Evolutionary conservation across 2,797 vertebrate species (phyloP).

Genomic region (Bradypus variegatus): DNA sequence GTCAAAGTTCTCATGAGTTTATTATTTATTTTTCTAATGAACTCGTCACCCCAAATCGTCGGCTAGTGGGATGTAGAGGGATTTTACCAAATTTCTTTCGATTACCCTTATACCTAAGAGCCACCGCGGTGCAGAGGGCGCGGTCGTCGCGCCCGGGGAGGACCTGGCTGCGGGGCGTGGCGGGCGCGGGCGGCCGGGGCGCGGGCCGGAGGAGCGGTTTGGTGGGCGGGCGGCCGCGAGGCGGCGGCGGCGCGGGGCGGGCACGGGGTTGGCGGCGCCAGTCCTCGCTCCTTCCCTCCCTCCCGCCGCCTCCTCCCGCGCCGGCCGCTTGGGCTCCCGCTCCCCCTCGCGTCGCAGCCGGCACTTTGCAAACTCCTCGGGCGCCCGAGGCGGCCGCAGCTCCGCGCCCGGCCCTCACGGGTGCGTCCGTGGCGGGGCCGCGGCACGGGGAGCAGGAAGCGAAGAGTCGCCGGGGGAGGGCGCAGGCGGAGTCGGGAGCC

Average conservation of each 20-base stretch:
- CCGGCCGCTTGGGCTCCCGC: background rate
- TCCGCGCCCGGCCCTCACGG: constrained; percentile 24
- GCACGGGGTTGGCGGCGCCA: constrained; percentile 37
- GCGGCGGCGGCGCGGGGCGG: background rate
- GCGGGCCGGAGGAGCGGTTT: too few species aligned
- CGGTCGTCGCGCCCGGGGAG: background rate
- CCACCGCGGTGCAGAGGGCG: background rate
- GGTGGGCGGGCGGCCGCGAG: background rate
- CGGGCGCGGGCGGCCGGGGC: background rate
- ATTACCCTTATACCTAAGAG: background rate
- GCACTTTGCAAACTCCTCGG: constrained; percentile 62
- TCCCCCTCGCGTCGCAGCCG: background rate
- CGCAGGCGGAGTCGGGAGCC: constrained; percentile 17
- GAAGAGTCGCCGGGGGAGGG: constrained; percentile 6
- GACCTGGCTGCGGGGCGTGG: too few species aligned
- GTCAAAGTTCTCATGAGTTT: background rate
- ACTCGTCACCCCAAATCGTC: background rate
- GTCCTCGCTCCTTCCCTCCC: background rate
- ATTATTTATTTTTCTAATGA: background rate
- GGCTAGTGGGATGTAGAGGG: background rate
- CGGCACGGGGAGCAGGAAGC: background rate
- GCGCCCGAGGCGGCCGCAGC: constrained; percentile 32
- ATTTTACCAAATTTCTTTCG: background rate
- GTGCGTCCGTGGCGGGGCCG: background rate
- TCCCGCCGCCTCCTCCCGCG: background rate